Evolutionary conservation across 2,113 vertebrate genomes (phyloP).

Genomic region (Ceyx cyanopectus): DNA sequence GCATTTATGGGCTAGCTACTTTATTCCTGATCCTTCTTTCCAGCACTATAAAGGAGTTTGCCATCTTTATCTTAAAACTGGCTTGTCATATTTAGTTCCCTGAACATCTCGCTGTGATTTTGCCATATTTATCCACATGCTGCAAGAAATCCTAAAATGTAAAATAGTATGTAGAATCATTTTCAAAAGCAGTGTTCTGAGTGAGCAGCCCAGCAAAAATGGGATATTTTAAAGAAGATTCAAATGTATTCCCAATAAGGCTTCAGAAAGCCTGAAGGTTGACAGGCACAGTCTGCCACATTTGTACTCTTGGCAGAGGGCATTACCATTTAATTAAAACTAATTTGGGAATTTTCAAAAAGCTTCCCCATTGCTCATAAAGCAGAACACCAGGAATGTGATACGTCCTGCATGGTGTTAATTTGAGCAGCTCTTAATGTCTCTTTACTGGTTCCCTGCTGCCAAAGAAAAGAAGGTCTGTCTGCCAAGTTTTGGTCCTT

Average conservation of each 20-base stretch:
- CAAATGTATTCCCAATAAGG: background rate
- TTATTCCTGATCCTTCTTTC: background rate
- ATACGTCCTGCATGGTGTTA: background rate
- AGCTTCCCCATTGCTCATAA: background rate
- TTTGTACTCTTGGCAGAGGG: background rate
- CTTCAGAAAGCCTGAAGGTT: background rate
- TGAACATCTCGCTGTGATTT: background rate
- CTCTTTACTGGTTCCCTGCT: background rate
- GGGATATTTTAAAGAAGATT: background rate
- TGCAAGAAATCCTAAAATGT: background rate
- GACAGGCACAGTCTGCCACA: background rate
- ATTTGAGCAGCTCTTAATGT: background rate
- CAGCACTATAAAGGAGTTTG: background rate
- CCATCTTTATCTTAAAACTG: background rate
- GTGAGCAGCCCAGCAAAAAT: background rate
- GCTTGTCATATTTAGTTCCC: background rate
- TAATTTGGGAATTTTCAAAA: background rate
- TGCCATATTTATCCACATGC: background rate
- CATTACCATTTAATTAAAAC: background rate
- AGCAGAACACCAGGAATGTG: background rate
- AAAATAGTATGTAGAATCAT: background rate
- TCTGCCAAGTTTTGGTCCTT: background rate
- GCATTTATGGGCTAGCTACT: background rate
- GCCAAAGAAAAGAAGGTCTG: background rate
- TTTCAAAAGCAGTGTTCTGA: background rate